A percentile compares a stretch with the other conserved stretches of the same genome.
These are phyloP conservation scores for Drosophila bunnanda DNA, from an alignment of 2,888 invertebrate species.

Conservation along the genomic window DNA sequence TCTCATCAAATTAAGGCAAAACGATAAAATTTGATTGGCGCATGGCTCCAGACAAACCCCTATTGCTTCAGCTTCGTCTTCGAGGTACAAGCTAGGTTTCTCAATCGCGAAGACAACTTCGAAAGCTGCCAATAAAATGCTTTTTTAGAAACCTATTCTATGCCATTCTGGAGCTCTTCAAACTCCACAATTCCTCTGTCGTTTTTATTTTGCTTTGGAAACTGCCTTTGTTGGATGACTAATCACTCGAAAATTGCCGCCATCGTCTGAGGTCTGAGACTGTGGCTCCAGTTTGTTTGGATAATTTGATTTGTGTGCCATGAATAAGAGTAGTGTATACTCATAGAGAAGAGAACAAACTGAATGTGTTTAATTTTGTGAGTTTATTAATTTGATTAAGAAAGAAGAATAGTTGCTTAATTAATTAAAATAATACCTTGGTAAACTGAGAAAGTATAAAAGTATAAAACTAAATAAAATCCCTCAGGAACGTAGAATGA, in stretches of 20 bases:
- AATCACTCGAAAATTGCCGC: slow-evolving; percentile 76
- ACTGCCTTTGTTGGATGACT: slow-evolving; percentile 61
- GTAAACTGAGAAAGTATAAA: background rate
- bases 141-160: slow-evolving; percentile 60
- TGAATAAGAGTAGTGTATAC: background rate
- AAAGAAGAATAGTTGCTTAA: background rate
- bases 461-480: too few species aligned
- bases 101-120: slow-evolving; percentile 30
- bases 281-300: slow-evolving; percentile 51
- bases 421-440: background rate
- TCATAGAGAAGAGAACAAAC: background rate
- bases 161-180: slow-evolving; percentile 26
- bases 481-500: too few species aligned
- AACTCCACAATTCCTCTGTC: slow-evolving; percentile 4
- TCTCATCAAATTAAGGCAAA: slow-evolving; percentile 79
- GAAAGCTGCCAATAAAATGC: slow-evolving; percentile 51
- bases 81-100: slow-evolving; percentile 1
- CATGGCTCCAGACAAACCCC: slow-evolving; percentile 46
- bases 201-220: slow-evolving; percentile 5
- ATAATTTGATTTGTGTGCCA: slow-evolving; percentile 6
- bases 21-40: slow-evolving; percentile 76
- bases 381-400: too few species aligned
- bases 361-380: background rate
- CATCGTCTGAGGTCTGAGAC: slow-evolving; percentile 28
- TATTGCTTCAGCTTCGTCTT: background rate